Conservation (phyloP, 2,888 invertebrate species). For the Sympetrum striolatum region DNA sequence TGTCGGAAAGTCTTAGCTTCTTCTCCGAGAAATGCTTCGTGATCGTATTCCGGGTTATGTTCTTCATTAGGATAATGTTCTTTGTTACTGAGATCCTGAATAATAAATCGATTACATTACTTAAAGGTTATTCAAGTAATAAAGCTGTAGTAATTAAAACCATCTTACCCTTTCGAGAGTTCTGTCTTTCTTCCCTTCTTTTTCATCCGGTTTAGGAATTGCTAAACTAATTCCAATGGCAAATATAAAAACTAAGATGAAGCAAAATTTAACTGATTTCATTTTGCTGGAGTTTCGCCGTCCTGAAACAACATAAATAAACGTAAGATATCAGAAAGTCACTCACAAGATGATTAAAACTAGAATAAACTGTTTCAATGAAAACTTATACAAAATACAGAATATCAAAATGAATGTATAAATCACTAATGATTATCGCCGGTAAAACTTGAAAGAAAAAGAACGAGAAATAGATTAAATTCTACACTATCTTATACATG, state of each 20-base stretch:
- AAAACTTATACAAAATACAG: not conserved
- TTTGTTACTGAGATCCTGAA: conserved; percentile 74
- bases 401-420: not conserved
- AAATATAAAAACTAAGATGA: conserved; percentile 44
- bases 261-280: conserved; percentile 17
- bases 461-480: not conserved
- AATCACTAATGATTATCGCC: not conserved
- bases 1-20: conserved; percentile 95
- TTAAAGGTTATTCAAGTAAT: not conserved
- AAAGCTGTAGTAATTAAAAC: not conserved
- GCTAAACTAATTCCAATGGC: conserved; percentile 59
- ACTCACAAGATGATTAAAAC: not conserved
- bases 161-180: conserved; percentile 61
- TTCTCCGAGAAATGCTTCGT: conserved; percentile 96
- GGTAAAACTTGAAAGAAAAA: conserved; percentile 34
- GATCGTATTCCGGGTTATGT: conserved; percentile 92
- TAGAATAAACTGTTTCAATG: not conserved
- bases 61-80: conserved; percentile 82
- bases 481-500: not conserved
- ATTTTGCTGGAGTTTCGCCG: not conserved
- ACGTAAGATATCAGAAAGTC: not conserved
- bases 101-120: not conserved
- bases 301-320: not conserved
- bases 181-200: conserved; percentile 66
- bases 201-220: conserved; percentile 74